Evolutionary conservation across 2,888 invertebrate species (phyloP), one percentile per base, ranked within the genome.

Genomic region (Pristionchus maxplancki): DNA sequence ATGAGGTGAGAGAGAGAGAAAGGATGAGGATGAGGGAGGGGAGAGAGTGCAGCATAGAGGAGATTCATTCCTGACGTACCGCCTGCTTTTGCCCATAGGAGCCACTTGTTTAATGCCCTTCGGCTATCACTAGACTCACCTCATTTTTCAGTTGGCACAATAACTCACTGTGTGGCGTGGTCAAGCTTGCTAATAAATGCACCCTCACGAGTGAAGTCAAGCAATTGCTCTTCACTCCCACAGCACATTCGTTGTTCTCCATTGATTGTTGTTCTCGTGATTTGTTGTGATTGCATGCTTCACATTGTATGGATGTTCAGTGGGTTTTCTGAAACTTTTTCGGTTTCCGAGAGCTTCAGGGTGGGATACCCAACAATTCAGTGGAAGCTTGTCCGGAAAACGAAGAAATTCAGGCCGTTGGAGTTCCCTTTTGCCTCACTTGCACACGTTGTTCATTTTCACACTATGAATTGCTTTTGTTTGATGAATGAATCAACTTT

Each of bases 1-100:
- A 97, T 94, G 97, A 95, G 94, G 95, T 95, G 90, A 89, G 58
- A 87, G 81, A 9, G 15, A 15, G 78, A 44, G 28, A n/a, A n/a
- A n/a, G n/a, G n/a, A n/a, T n/a, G n/a, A n/a, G n/a, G n/a, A n/a
- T n/a, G 78, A n/a, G n/a, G 28, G 71, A 15, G 31, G 67, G 50
- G 50, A 50, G n/a, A 0, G n/a, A 64, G 28, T 64, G 24, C 1
- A 28, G 64, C 1, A 64, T 4, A 64, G n/a, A 1, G 1, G 11
- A 64, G 9, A 64, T 6, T 8, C 11, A 58, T 58, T 11, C 58
- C 13, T 13, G 17, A 58, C 58, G 20, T 6, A 20, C n/a, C 20
- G 50, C 50, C 67, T 58, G 58, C 67, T 34, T 67, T 11, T 31
- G n/a, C n/a, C n/a, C n/a, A n/a, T n/a, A n/a, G n/a, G n/a, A n/a